Percentiles rank a stretch among this genome's conserved stretches.
Conservation (phyloP, 2,888 invertebrate species). For the Amphiduros pacificus region DNA sequence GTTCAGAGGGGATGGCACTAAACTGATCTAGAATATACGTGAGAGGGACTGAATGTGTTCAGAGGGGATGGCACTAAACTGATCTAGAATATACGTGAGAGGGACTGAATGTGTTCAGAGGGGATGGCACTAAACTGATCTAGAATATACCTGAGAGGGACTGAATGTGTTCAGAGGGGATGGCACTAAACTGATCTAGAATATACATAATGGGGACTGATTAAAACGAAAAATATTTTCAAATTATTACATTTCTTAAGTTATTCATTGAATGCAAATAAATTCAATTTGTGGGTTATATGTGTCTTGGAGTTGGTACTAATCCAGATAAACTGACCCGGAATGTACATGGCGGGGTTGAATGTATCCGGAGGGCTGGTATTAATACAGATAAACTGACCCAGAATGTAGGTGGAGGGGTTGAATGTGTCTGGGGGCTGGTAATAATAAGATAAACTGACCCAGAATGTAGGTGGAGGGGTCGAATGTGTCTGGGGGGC, state of each 20-base stretch:
- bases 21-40: slow-evolving; percentile 84
- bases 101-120: slow-evolving; percentile 80
- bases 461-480: slow-evolving; percentile 88
- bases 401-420: no score
- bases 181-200: slow-evolving; percentile 70
- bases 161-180: slow-evolving; percentile 77
- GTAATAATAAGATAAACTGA: slow-evolving; percentile 58
- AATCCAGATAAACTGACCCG: slow-evolving; percentile 68
- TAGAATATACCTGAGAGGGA: slow-evolving; percentile 84
- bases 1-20: background rate
- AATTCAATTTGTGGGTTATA: no score
- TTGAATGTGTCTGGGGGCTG: no score
- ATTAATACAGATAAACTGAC: background rate
- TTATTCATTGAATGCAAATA: no score
- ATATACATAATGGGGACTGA: slow-evolving; percentile 85
- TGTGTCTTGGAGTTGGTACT: slow-evolving; percentile 71
- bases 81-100: slow-evolving; percentile 86
- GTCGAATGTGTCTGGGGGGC: slow-evolving; percentile 79
- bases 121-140: slow-evolving; percentile 67
- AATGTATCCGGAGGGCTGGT: slow-evolving; percentile 76
- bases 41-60: slow-evolving; percentile 79
- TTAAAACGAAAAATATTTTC: no score
- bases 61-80: no score
- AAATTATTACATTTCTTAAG: no score
- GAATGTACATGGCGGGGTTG: slow-evolving; percentile 85